Base-by-base conservation (phyloP, 1,140 invertebrate species). In the Euwallacea fornicatus region DNA sequence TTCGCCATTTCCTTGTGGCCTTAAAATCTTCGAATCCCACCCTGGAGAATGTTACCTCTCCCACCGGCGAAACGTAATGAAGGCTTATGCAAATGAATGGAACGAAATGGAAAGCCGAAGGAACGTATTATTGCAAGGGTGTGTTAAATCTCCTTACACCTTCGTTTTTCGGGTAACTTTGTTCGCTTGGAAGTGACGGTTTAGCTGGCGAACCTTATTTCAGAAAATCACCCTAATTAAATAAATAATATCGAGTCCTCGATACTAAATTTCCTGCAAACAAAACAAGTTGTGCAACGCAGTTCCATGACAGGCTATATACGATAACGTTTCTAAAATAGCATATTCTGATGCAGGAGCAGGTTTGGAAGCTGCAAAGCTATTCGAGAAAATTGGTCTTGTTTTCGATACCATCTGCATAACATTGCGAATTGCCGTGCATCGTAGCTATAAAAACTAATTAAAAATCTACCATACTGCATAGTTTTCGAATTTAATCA, bases 111-210 rank as follows among this genome's bases (percentile, higher is more conserved):
- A 62, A 67, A 68, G 44, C 71, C 63, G 53, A 71, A 71, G 66
- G 71, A 71, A 64, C 50, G 62, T 71, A 71, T 71, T 71, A 71
- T 71, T 71, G 69, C 69, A 71, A 72, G 71, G 71, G 71, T 67
- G 71, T 72, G 71, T 68, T 72, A 72, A 72, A 72, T 61, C 67
- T 72, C 53, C 60, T 67, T 72, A 63, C 65, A 61, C 58, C 66
- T 63, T 67, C 65, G 46, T 67, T 66, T 72, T 68, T 71, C 55
- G 62, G 9, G 58, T 11, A 42, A 62, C 44, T 61, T 69, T 69
- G 47, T 33, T 62, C 46, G 42, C 55, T 43, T 69, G 55, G 62
- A 55, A 54, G 67, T 46, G 60, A n/a, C 21, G 44, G 50, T 68
- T 47, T 13, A 16, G 16, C 13, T 41, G 46, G 42, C n/a, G 6